Conservation (phyloP, 37 sponge, comb jelly and placozoan species). For the Chondrilla cf. caribensis region DNA sequence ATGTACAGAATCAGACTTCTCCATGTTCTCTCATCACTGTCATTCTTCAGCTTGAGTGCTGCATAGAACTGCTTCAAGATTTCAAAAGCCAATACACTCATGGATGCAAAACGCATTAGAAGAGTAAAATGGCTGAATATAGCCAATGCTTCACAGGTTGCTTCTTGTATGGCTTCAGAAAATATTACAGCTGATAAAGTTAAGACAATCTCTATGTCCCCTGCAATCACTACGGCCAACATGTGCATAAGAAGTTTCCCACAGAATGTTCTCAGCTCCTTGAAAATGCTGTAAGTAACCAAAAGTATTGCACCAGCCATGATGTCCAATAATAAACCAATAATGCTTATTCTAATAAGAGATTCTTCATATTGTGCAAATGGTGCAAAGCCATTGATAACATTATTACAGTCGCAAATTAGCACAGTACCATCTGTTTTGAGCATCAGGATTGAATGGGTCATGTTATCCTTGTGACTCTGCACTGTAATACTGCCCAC, state of each 20-base stretch:
- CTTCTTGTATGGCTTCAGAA: neutral
- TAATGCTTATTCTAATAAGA: too few relatives aligned
- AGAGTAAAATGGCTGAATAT: slow-evolving; percentile 36
- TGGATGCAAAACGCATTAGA: slow-evolving; percentile 46
- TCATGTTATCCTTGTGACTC: too few relatives aligned
- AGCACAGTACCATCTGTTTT: too few relatives aligned
- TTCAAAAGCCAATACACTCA: slow-evolving; percentile 31
- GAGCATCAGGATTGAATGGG: too few relatives aligned
- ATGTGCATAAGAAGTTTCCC: slow-evolving; percentile 50
- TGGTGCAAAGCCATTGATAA: too few relatives aligned
- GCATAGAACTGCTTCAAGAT: neutral
- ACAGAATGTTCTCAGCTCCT: slow-evolving; percentile 42
- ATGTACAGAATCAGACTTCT: slow-evolving; percentile 15
- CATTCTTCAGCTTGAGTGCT: neutral
- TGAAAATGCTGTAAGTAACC: slow-evolving; percentile 44
- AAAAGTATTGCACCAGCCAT: slow-evolving; percentile 33
- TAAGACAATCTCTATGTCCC: slow-evolving; percentile 25
- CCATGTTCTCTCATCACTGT: slow-evolving; percentile 2
- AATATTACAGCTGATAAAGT: too few relatives aligned
- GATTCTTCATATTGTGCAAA: too few relatives aligned
- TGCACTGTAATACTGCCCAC: too few relatives aligned
- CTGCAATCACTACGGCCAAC: neutral
- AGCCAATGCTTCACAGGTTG: slow-evolving; percentile 29
- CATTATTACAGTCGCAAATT: too few relatives aligned
- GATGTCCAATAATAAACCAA: slow-evolving; percentile 44